Evolutionary conservation across 2,888 invertebrate species (phyloP).

Genomic region (Girardia tigrina): DNA sequence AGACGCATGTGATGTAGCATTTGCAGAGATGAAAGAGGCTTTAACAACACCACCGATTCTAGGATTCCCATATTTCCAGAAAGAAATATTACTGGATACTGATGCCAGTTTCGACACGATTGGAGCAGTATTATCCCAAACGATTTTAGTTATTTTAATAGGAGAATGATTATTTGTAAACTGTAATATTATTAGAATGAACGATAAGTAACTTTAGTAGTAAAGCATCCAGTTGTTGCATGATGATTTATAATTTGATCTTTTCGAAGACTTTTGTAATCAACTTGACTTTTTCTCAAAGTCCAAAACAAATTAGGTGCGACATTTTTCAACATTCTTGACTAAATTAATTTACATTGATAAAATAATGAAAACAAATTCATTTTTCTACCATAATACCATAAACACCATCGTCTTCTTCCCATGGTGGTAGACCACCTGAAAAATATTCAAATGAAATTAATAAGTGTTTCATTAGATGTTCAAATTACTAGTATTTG

Average conservation of each 20-base stretch:
- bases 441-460: conserved; percentile 39
- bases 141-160: too few relatives aligned
- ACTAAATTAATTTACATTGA: conserved; percentile 40
- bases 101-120: too few relatives aligned
- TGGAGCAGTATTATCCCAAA: too few relatives aligned
- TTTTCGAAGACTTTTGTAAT: conserved; percentile 59
- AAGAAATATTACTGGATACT: too few relatives aligned
- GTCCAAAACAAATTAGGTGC: conserved; percentile 70
- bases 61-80: too few relatives aligned
- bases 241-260: conserved; percentile 67
- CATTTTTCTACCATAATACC: conserved; percentile 47
- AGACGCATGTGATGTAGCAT: too few relatives aligned
- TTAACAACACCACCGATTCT: too few relatives aligned
- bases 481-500: not conserved
- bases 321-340: conserved; percentile 48
- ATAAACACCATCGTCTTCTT: conserved; percentile 50
- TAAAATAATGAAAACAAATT: not conserved
- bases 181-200: too few relatives aligned
- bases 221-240: conserved; percentile 63
- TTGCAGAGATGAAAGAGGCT: too few relatives aligned
- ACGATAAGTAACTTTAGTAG: conserved; percentile 77
- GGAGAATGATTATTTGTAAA: too few relatives aligned
- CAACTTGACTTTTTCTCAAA: conserved; percentile 66
- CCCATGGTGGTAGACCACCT: conserved; percentile 46
- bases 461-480: too few relatives aligned